Percentiles rank a stretch among this genome's conserved stretches.
These are phyloP conservation scores for Poecile montanus DNA, from an alignment of 2,797 vertebrate genomes.

Conservation along the genomic window DNA sequence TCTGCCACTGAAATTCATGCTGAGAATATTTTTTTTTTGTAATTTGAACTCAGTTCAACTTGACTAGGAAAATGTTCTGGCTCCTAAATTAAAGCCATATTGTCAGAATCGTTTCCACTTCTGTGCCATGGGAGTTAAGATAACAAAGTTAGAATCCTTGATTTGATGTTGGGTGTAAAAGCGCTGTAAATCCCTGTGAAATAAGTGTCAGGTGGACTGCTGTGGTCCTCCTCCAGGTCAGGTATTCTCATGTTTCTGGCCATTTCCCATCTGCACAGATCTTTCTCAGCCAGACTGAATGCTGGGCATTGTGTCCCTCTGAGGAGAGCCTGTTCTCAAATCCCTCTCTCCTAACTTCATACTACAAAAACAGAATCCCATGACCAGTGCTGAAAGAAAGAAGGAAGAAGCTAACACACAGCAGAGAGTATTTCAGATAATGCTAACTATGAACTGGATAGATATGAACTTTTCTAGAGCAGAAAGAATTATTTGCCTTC, in stretches of 20 bases:
- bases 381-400: neutral
- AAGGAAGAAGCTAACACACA: neutral
- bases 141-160: neutral
- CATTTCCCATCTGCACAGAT: neutral
- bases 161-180: neutral
- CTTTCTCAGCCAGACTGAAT: neutral
- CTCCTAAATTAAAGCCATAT: neutral
- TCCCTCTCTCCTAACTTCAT: neutral
- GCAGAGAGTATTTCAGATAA: neutral
- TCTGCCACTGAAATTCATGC: neutral
- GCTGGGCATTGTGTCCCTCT: neutral
- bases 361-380: neutral
- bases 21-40: neutral
- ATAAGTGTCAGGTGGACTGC: neutral
- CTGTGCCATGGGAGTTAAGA: neutral
- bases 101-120: neutral
- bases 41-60: neutral
- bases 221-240: neutral
- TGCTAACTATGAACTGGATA: neutral
- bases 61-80: neutral
- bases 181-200: neutral
- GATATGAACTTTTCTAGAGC: neutral
- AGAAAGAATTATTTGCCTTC: neutral
- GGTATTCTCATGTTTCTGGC: neutral
- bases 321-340: neutral